Percentiles rank a stretch among this genome's conserved stretches.
These are phyloP conservation scores for Cistogaster globosa DNA, from an alignment of 2,888 invertebrate genomes.

Conservation along the genomic window DNA sequence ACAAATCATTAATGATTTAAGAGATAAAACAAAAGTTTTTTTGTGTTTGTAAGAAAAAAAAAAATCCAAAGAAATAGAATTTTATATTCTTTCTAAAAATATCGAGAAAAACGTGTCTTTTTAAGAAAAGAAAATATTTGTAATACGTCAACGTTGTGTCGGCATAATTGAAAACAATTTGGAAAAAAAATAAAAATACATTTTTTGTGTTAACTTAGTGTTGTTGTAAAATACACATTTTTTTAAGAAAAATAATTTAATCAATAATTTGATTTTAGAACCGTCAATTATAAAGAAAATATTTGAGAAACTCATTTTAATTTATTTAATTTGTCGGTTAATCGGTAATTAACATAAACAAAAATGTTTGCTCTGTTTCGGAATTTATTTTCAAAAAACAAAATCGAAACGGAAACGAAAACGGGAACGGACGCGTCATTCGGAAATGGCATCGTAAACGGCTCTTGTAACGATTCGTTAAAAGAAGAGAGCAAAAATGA, in stretches of 20 bases:
- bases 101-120: conserved; percentile 43
- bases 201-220: background rate
- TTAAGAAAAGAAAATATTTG: background rate
- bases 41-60: background rate
- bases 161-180: conserved; percentile 25
- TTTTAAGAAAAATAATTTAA: background rate
- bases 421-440: background rate
- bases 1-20: background rate
- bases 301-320: conserved; percentile 11
- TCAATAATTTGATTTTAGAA: no score
- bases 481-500: conserved; percentile 54
- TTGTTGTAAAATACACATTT: no score
- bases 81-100: conserved; percentile 51
- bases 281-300: conserved; percentile 32
- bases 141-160: background rate
- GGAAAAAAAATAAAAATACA: conserved; percentile 16
- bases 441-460: background rate
- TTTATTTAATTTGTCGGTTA: conserved; percentile 11
- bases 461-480: background rate
- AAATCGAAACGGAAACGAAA: conserved; percentile 48
- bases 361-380: conserved; percentile 81
- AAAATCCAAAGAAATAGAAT: conserved; percentile 4
- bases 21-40: conserved; percentile 1
- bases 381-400: conserved; percentile 80
- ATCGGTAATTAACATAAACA: background rate